Base-by-base conservation (phyloP, 1,140 invertebrate genomes). In the Sarcophaga peregrina region DNA sequence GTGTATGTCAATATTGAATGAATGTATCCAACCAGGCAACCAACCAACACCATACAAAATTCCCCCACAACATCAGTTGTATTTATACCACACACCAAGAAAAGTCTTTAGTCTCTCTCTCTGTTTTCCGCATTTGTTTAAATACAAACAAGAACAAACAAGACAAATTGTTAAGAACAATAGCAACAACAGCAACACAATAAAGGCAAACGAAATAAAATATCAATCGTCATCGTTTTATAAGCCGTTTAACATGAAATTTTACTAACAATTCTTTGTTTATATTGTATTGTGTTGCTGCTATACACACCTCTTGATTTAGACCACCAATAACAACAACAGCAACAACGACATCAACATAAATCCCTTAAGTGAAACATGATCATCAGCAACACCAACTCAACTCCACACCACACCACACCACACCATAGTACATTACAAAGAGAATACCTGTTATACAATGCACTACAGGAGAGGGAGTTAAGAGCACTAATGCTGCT, bases 201-300 rank as follows among this genome's bases (percentile, higher is more conserved):
- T 58, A 13, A 58, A n/a, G 7, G 20, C 6, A 5, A 68, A 68
- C 9, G 20, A 68, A 68, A 68, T 20, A 68, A 68, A 68, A 68
- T n/a, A 68, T 68, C 62, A 68, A 68, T 68, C 62, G 62, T 25
- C 20, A 20, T 68, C 62, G 62, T 25, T 68, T 68, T 25, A 25
- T 37, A 68, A 68, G 62, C 62, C 62, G 62, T 68, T 68, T 68
- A 68, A 68, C 62, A 68, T 68, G 62, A 25, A 58, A 37, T 37
- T 68, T 68, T 68, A 68, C 62, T 68, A 68, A n/a, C 62, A 68
- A 68, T 68, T 68, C 20, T 68, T 17, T 68, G 62, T 68, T 52
- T 52, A 1, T 1, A 52, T 37, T 2, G 25, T 37, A 37, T 37
- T 37, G 25, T 52, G 50, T 52, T 68, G 17, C 15, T 68, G 17